Conservation (phyloP, 2,113 vertebrate genomes). For the Sitta europaea region DNA sequence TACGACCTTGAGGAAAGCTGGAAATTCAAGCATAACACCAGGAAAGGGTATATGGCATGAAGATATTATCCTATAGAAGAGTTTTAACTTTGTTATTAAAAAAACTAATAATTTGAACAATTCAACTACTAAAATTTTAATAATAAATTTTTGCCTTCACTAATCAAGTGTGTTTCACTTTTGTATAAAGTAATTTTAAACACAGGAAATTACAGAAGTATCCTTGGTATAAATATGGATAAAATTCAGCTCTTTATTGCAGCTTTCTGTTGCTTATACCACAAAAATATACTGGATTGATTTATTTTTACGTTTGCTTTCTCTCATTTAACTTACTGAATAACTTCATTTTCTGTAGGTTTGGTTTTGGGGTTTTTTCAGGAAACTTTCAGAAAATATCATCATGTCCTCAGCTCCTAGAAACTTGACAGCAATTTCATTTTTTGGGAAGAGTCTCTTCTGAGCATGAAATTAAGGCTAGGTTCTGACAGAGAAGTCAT, state of each 20-base stretch:
- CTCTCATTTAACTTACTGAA: not conserved
- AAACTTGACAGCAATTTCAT: not conserved
- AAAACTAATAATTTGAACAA: not conserved
- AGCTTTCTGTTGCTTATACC: not conserved
- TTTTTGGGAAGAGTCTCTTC: not conserved
- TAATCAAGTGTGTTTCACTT: not conserved
- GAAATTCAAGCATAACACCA: not conserved
- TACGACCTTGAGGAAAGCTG: not conserved
- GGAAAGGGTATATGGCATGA: not conserved
- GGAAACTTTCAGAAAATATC: not conserved
- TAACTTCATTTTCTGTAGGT: not conserved
- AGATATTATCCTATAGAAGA: not conserved
- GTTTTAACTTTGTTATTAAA: not conserved
- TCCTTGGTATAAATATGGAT: not conserved
- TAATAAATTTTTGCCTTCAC: not conserved
- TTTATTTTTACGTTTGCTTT: not conserved
- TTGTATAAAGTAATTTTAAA: not conserved
- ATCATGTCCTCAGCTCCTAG: not conserved
- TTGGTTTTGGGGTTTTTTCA: fast-evolving
- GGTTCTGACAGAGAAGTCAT: not conserved
- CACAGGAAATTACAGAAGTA: not conserved
- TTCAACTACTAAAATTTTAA: not conserved
- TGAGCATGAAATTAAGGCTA: not conserved
- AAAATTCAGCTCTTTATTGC: not conserved
- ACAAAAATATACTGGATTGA: not conserved